Evolutionary conservation across 2,113 vertebrate species (phyloP).

Genomic region (Melanerpes formicivorus): DNA sequence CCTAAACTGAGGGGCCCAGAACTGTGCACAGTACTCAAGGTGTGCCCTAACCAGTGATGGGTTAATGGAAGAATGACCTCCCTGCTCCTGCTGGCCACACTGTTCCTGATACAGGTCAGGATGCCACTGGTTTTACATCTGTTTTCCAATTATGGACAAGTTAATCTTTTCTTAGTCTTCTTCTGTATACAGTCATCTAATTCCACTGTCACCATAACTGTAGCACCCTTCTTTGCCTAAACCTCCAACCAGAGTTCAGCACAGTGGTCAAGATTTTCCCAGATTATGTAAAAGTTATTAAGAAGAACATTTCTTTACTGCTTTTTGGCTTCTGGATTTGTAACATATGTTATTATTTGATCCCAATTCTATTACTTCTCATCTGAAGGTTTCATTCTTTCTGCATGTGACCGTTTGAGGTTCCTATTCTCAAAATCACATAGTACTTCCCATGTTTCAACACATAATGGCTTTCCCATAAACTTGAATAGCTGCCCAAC

Average conservation of each 20-base stretch:
- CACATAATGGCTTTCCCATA: background rate
- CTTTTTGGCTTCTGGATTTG: background rate
- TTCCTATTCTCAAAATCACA: background rate
- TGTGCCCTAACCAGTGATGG: too few species aligned
- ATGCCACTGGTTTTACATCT: background rate
- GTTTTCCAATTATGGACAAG: background rate
- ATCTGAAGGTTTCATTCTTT: background rate
- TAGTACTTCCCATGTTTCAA: background rate
- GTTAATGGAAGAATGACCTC: too few species aligned
- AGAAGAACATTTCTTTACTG: background rate
- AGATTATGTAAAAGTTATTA: background rate
- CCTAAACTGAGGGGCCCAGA: too few species aligned
- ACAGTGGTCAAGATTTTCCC: background rate
- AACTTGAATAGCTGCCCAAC: background rate
- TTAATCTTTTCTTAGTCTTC: background rate
- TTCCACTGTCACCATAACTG: fast-evolving
- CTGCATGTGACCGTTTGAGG: too few species aligned
- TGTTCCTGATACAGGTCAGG: too few species aligned
- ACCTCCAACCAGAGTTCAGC: background rate
- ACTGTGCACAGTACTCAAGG: too few species aligned
- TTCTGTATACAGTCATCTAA: background rate
- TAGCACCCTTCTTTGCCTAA: background rate
- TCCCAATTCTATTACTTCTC: background rate
- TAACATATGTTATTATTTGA: background rate
- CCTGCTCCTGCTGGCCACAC: too few species aligned